Percentiles rank a stretch among this genome's conserved stretches.
Conservation (phyloP, 1,140 invertebrate genomes). For the Pogonomyrmex barbatus region DNA sequence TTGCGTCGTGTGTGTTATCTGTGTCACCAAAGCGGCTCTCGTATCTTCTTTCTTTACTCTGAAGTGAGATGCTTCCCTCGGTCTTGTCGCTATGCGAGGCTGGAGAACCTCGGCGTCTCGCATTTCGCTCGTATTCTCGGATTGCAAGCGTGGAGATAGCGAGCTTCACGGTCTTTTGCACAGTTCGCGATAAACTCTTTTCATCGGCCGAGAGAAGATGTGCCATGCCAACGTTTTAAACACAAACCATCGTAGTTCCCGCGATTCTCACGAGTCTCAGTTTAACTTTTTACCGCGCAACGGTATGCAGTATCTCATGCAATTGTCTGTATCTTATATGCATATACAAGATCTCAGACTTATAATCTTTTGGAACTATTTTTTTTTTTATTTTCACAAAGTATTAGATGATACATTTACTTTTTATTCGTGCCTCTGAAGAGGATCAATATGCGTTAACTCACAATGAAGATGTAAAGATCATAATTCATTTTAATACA, state of each 20-base stretch:
- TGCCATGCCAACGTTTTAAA: not conserved
- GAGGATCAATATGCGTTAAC: too few species aligned
- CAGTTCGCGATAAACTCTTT: conserved; percentile 44
- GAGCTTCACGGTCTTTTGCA: conserved; percentile 22
- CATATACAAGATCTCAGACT: not conserved
- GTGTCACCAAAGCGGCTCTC: conserved; percentile 30
- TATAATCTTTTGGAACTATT: not conserved
- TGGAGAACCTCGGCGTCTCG: not conserved
- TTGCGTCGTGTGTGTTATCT: conserved; percentile 27
- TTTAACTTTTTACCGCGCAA: not conserved
- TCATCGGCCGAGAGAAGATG: not conserved
- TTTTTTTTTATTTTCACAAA: not conserved
- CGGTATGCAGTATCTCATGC: not conserved
- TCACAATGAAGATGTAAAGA: too few species aligned
- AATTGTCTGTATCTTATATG: not conserved
- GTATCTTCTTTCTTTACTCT: conserved; percentile 20
- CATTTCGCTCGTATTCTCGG: conserved; percentile 49
- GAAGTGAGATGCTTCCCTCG: not conserved
- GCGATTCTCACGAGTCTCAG: not conserved
- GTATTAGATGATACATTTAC: not conserved
- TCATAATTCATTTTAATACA: too few species aligned
- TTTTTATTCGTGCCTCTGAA: not conserved
- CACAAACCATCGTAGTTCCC: not conserved
- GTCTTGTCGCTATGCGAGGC: not conserved
- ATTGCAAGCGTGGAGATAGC: conserved; percentile 26